Conservation (phyloP, 2,797 vertebrate genomes). For the Platyrinchus mystaceus region DNA sequence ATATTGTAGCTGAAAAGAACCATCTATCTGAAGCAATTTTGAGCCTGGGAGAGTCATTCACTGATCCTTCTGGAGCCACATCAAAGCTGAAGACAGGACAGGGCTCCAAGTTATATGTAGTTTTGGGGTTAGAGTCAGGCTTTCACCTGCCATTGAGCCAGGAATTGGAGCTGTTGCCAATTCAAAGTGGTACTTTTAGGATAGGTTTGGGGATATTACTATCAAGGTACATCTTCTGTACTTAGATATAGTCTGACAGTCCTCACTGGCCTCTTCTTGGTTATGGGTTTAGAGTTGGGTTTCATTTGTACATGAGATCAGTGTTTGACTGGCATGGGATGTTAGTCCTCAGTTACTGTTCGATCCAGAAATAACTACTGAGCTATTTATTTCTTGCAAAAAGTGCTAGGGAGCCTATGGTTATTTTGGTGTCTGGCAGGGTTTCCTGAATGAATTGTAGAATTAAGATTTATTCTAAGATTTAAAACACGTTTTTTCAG, state of each 20-base stretch:
- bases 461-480: background rate
- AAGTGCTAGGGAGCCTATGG: background rate
- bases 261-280: background rate
- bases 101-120: background rate
- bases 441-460: background rate
- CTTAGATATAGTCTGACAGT: background rate
- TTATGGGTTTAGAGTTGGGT: background rate
- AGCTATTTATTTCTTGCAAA: background rate
- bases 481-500: background rate
- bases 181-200: background rate
- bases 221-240: background rate
- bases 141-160: background rate
- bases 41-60: background rate
- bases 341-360: background rate
- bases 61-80: background rate
- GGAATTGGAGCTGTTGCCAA: background rate
- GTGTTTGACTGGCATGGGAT: background rate
- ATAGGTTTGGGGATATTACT: background rate
- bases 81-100: background rate
- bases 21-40: background rate
- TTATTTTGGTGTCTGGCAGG: background rate
- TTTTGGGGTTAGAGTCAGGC: background rate
- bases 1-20: background rate
- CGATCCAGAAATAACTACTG: rapidly evolving
- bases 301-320: background rate